These are phyloP conservation scores for Glandiceps talaboti DNA, from an alignment of 53 echinoderm and acorn worm genomes.

Conservation along the genomic window DNA sequence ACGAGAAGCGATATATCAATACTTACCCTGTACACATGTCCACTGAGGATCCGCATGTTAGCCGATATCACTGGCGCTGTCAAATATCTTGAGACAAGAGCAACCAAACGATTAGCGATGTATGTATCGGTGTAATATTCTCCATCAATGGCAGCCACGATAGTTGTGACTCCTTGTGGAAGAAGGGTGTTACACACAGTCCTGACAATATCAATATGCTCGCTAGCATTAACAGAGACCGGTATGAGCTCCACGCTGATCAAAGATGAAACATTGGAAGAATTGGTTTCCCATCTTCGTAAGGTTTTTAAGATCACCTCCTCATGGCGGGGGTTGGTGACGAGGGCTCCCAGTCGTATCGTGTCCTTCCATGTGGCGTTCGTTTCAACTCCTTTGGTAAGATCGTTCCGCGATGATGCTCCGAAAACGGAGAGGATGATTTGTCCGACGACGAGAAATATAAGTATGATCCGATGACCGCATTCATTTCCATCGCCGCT, in stretches of 20 bases:
- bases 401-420: background rate
- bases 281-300: background rate
- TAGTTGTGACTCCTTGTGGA: background rate
- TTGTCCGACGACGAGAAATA: background rate
- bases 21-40: background rate
- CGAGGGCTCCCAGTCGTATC: background rate
- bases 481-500: background rate
- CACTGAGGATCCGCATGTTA: background rate
- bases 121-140: background rate
- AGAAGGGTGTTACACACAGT: background rate
- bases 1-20: too few species aligned
- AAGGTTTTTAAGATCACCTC: background rate
- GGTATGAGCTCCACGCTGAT: background rate
- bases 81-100: background rate
- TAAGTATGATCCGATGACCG: background rate
- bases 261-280: background rate
- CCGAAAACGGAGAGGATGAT: background rate
- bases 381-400: background rate
- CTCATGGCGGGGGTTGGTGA: background rate
- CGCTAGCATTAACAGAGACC: background rate
- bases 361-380: background rate
- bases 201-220: background rate
- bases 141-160: background rate
- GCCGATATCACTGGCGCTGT: background rate
- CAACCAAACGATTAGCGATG: background rate